Conservation (phyloP, 2,113 vertebrate species). For the Steatornis caripensis region DNA sequence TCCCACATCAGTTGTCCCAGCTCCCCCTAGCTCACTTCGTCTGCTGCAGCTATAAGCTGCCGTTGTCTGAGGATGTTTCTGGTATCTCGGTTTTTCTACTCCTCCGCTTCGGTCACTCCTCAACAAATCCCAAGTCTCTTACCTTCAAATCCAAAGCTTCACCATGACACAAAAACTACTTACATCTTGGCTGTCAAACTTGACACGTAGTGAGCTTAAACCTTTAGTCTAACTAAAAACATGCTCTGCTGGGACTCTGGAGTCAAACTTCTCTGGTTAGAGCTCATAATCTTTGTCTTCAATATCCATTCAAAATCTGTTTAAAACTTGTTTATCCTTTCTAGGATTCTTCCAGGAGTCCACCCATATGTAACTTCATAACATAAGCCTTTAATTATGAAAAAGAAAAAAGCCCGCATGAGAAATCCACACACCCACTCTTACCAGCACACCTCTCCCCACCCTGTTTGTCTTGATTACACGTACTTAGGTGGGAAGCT, state of each 20-base stretch:
- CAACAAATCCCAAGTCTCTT: neutral
- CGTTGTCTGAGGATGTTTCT: neutral
- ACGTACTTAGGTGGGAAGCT: neutral
- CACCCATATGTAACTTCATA: neutral
- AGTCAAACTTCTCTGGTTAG: neutral
- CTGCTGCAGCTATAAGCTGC: neutral
- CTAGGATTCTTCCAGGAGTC: conserved; percentile 18
- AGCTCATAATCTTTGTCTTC: neutral
- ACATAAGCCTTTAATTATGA: conserved; percentile 24
- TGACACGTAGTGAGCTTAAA: neutral
- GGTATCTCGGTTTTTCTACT: neutral
- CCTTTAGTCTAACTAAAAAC: neutral
- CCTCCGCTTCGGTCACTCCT: neutral
- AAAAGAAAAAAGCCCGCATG: neutral
- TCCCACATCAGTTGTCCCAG: neutral
- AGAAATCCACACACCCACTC: conserved; percentile 40
- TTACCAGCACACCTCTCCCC: neutral
- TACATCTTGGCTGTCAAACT: neutral
- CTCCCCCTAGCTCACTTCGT: neutral
- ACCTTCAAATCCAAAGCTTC: neutral
- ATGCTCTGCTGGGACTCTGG: neutral
- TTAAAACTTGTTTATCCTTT: conserved; percentile 13
- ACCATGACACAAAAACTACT: neutral
- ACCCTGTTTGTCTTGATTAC: neutral
- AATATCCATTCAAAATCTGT: neutral